phyloP scores from a whole-genome alignment of 2,888 invertebrate genomes.

The Polia nebulosa region DNA sequence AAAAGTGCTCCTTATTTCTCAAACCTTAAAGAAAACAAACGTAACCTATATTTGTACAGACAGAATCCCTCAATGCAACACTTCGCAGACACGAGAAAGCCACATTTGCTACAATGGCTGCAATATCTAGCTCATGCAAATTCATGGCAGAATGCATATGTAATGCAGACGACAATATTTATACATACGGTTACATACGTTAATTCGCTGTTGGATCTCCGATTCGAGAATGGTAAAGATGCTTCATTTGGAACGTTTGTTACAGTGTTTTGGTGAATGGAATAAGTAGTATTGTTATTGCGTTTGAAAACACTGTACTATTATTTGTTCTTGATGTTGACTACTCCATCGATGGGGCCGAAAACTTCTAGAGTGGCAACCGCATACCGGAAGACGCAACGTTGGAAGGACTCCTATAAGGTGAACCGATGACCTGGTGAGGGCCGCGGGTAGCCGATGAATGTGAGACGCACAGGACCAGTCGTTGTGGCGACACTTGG shows the following conservation, averaged over 20 bases:
- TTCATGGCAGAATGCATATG: constrained; percentile 67
- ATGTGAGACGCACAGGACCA: too few species aligned
- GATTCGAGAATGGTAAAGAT: constrained; percentile 56
- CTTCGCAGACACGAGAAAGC: constrained; percentile 45
- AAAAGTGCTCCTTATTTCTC: neutral
- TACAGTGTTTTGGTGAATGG: neutral
- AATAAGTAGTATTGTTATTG: neutral
- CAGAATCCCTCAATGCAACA: constrained; percentile 13
- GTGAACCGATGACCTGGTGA: too few species aligned
- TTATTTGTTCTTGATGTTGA: neutral
- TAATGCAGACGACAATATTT: constrained; percentile 66
- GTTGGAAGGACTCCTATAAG: too few species aligned
- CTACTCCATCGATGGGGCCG: too few species aligned
- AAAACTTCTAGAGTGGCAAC: too few species aligned
- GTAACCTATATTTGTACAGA: neutral
- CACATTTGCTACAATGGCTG: constrained; percentile 53
- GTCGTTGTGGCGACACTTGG: too few species aligned
- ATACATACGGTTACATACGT: constrained; percentile 56
- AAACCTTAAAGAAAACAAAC: neutral
- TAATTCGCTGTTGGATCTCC: constrained; percentile 59
- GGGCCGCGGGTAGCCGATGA: too few species aligned
- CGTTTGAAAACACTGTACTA: neutral
- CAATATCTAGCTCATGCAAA: constrained; percentile 63
- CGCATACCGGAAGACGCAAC: too few species aligned
- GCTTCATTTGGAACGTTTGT: constrained; percentile 19